A percentile compares a stretch with the other conserved stretches of the same genome.
phyloP scores from a whole-genome alignment of 2,797 vertebrate species.

The Menidia menidia region DNA sequence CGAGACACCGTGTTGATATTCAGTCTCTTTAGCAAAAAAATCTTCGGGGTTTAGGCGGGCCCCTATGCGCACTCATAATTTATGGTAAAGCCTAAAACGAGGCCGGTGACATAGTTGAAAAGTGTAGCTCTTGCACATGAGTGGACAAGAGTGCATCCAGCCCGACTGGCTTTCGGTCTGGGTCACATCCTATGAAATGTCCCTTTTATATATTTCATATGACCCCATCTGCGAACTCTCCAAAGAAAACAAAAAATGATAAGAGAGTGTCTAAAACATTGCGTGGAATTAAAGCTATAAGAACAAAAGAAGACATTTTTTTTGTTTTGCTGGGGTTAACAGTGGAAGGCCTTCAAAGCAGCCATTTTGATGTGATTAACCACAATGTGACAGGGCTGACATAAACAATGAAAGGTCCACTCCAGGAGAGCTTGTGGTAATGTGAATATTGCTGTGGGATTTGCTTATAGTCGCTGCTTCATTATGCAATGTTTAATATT shows the following conservation, averaged over 20 bases:
- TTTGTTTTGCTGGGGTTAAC: conserved; percentile 39
- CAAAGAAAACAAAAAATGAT: conserved; percentile 28
- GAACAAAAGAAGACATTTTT: conserved; percentile 10
- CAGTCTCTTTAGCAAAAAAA: conserved; percentile 7
- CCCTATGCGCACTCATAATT: conserved; percentile 20
- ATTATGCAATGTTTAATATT: conserved; percentile 83
- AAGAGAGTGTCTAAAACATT: conserved; percentile 38
- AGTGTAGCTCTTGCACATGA: conserved; percentile 15
- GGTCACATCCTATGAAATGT: conserved; percentile 46
- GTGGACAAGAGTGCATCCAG: conserved; percentile 16
- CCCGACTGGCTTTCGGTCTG: conserved; percentile 38
- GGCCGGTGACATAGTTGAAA: conserved; percentile 2
- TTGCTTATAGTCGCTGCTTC: conserved; percentile 77
- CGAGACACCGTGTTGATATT: conserved; percentile 21
- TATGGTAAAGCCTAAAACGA: conserved; percentile 30
- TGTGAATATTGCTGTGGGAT: conserved; percentile 82
- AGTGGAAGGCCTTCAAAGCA: conserved; percentile 34
- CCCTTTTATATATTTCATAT: conserved; percentile 48
- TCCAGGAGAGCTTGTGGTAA: conserved; percentile 68
- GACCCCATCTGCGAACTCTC: conserved; percentile 26
- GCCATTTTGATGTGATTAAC: conserved; percentile 57
- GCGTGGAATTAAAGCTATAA: conserved; percentile 17
- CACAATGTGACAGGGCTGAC: conserved; percentile 62
- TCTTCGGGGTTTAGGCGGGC: conserved; percentile 4
- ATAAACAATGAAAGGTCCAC: conserved; percentile 77